Percentiles rank a stretch among this genome's conserved stretches.
phyloP scores from a whole-genome alignment of 2,888 invertebrate species.

The Acleris literana region DNA sequence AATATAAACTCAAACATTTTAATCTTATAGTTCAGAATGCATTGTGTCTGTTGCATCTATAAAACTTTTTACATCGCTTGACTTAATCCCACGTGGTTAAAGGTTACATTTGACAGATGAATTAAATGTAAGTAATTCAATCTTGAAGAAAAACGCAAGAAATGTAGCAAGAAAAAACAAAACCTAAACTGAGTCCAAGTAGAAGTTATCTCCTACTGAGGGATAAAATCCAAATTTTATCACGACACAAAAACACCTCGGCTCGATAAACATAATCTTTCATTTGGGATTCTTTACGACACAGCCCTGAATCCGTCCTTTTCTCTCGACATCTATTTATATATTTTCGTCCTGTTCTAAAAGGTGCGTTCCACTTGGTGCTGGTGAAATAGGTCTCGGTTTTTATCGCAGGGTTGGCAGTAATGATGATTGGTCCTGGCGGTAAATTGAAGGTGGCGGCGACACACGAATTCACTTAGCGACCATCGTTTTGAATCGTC shows the following conservation, averaged over 20 bases:
- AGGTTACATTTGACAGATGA: slow-evolving; percentile 69
- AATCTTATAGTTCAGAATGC: slow-evolving; percentile 46
- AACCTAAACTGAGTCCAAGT: slow-evolving; percentile 43
- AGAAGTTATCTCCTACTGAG: slow-evolving; percentile 61
- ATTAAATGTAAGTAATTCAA: slow-evolving; percentile 58
- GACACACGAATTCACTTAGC: slow-evolving; percentile 81
- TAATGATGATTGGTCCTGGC: slow-evolving; percentile 79
- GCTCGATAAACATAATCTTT: slow-evolving; percentile 82
- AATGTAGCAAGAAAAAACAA: slow-evolving; percentile 7
- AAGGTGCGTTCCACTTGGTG: slow-evolving; percentile 60
- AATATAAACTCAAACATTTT: slow-evolving; percentile 48
- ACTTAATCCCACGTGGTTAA: slow-evolving; percentile 63
- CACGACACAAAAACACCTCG: slow-evolving; percentile 70
- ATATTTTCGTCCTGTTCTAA: slow-evolving; percentile 49
- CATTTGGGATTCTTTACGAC: slow-evolving; percentile 78
- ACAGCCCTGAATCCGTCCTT: slow-evolving; percentile 50
- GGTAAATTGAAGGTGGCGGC: slow-evolving; percentile 71
- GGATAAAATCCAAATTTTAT: slow-evolving; percentile 76
- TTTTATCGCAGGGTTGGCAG: slow-evolving; percentile 50
- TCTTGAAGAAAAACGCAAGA: not conserved
- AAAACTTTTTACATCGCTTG: slow-evolving; percentile 42
- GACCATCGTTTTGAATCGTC: slow-evolving; percentile 43
- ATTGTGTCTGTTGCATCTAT: slow-evolving; percentile 33
- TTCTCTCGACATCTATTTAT: slow-evolving; percentile 38
- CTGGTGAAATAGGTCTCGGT: slow-evolving; percentile 42